These are phyloP conservation scores for Sinocyclocheilus anshuiensis DNA, from an alignment of 2,113 vertebrate genomes.

Conservation along the genomic window DNA sequence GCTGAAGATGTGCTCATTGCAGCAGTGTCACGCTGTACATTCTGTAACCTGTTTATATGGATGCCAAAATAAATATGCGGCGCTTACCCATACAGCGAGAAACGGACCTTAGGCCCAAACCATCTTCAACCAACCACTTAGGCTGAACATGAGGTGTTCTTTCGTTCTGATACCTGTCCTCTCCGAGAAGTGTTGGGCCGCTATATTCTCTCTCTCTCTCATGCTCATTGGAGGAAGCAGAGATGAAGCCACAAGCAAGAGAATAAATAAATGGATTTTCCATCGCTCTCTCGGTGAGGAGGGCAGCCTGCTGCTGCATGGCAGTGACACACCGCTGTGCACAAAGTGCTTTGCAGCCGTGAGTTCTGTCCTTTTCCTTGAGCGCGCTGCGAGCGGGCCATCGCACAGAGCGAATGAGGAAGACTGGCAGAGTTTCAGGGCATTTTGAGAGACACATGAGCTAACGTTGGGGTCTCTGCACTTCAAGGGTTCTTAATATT, in stretches of 20 bases:
- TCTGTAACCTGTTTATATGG: not conserved
- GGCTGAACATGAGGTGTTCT: not conserved
- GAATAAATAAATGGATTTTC: constrained; percentile 62
- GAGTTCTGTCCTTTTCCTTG: not conserved
- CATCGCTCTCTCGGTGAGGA: constrained; percentile 4
- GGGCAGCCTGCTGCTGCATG: constrained; percentile 2
- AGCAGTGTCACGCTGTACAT: not conserved
- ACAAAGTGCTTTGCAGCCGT: constrained; percentile 43
- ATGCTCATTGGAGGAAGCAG: not conserved
- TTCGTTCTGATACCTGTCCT: not conserved
- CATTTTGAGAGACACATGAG: not conserved
- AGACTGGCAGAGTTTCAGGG: not conserved
- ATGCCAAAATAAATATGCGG: not conserved
- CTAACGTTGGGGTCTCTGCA: not conserved
- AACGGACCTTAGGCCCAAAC: not conserved
- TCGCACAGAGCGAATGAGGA: not conserved
- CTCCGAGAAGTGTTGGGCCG: not conserved
- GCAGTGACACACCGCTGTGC: constrained; percentile 41
- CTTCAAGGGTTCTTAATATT: not conserved
- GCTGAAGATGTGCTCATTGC: not conserved
- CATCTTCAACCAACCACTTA: not conserved
- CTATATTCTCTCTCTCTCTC: constrained; percentile 3
- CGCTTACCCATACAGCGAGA: not conserved
- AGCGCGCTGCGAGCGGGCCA: not conserved
- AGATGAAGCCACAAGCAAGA: constrained; percentile 41